Evolutionary conservation across 2,888 invertebrate genomes (phyloP).

Genomic region (Pyrochroa serraticornis): DNA sequence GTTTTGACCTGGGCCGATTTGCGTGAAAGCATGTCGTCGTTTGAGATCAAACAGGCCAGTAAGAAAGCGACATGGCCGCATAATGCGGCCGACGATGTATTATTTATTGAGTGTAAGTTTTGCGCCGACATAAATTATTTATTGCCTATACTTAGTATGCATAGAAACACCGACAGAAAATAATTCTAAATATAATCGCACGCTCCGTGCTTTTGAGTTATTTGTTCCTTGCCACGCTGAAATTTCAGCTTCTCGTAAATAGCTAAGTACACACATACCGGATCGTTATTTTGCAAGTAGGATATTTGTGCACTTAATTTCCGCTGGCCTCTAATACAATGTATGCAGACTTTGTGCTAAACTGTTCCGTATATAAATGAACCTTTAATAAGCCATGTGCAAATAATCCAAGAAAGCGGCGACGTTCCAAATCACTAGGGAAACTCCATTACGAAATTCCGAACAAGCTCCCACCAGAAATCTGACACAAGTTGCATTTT

Average conservation of each 20-base stretch:
- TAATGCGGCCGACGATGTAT: conserved; percentile 3
- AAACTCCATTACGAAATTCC: too few relatives aligned
- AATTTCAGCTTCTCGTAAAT: conserved; percentile 43
- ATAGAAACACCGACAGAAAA: conserved; percentile 38
- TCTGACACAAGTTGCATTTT: too few relatives aligned
- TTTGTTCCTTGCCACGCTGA: conserved; percentile 42
- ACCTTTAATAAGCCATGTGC: conserved; percentile 40
- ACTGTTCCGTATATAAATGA: conserved; percentile 48
- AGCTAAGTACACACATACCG: conserved; percentile 36
- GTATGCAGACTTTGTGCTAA: conserved; percentile 41
- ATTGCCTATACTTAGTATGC: conserved; percentile 40
- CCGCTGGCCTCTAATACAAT: conserved; percentile 44
- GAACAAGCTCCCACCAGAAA: too few relatives aligned
- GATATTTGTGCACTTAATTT: conserved; percentile 48
- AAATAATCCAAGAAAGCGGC: conserved; percentile 3
- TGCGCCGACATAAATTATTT: conserved; percentile 31
- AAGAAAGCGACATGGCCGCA: neutral
- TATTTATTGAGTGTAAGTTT: conserved; percentile 19
- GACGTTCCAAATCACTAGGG: too few relatives aligned
- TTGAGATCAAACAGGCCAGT: neutral
- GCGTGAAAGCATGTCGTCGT: neutral
- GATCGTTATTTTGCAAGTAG: conserved; percentile 43
- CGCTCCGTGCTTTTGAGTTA: conserved; percentile 40
- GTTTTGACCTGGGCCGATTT: conserved; percentile 1
- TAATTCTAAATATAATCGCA: conserved; percentile 42